Conservation (phyloP, 2,113 vertebrate genomes). For the Centropus unirufus region DNA sequence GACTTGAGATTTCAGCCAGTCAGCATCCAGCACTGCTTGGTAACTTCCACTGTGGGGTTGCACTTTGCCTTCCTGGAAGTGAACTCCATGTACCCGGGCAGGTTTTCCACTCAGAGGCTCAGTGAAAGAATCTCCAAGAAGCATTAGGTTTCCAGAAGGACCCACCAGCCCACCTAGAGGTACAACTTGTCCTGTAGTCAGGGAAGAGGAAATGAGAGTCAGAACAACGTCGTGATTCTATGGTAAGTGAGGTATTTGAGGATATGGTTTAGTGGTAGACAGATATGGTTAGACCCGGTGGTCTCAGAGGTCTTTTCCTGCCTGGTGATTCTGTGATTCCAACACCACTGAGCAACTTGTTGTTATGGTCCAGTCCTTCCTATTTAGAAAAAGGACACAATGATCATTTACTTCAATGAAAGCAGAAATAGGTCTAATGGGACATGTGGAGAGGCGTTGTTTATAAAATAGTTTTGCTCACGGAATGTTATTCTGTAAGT, state of each 20-base stretch:
- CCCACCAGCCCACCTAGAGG: conserved; percentile 81
- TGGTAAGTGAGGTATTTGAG: no score
- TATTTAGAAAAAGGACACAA: neutral
- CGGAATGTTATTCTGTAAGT: neutral
- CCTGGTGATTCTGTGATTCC: no score
- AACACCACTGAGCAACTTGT: neutral
- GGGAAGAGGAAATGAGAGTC: neutral
- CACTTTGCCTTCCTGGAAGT: conserved; percentile 57
- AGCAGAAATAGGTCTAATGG: neutral
- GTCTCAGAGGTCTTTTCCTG: no score
- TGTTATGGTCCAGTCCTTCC: neutral
- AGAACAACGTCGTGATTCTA: neutral
- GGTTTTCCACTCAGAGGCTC: conserved; percentile 84
- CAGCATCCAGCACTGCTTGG: conserved; percentile 80
- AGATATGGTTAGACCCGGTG: no score
- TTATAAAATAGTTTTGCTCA: neutral
- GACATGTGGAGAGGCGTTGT: accelerated
- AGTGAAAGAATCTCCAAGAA: conserved; percentile 82
- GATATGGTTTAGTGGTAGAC: no score
- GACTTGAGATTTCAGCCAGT: conserved; percentile 73
- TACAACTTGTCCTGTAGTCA: conserved; percentile 78
- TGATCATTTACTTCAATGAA: neutral
- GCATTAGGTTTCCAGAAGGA: conserved; percentile 21
- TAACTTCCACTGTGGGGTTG: conserved; percentile 79
- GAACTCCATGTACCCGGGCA: conserved; percentile 75